Percentiles rank a stretch among this genome's conserved stretches.
Evolutionary conservation across 2,113 vertebrate genomes (phyloP).

Genomic region (Cephalopholis sonnerati): DNA sequence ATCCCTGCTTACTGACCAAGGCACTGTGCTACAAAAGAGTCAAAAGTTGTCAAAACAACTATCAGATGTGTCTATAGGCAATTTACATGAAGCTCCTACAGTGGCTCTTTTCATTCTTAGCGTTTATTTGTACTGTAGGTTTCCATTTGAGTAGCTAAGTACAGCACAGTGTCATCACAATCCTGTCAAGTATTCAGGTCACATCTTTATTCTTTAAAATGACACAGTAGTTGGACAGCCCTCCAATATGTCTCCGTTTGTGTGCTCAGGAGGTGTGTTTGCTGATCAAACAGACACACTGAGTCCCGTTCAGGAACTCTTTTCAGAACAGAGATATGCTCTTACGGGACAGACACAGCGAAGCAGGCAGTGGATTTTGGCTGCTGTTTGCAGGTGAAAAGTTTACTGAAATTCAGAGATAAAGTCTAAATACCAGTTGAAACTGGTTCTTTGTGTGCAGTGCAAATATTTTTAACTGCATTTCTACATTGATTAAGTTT

Average conservation of each 20-base stretch:
- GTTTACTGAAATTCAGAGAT: background rate
- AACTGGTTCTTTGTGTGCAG: background rate
- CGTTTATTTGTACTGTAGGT: constrained; percentile 14
- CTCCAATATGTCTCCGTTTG: background rate
- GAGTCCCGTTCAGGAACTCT: constrained; percentile 10
- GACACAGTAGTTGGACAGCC: background rate
- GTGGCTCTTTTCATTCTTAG: background rate
- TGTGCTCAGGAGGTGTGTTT: constrained; percentile 35
- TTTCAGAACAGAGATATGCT: background rate
- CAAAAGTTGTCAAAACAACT: background rate
- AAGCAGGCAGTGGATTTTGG: background rate
- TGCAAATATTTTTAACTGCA: background rate
- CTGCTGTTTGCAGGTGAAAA: background rate
- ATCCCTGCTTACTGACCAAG: background rate
- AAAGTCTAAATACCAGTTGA: background rate
- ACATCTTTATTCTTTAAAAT: constrained; percentile 24
- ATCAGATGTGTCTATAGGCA: background rate
- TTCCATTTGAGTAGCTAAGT: background rate
- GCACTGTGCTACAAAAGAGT: background rate
- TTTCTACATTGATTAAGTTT: background rate
- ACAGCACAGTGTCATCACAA: background rate
- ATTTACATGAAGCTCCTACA: background rate
- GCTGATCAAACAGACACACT: constrained; percentile 49
- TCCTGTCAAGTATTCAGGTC: constrained; percentile 9
- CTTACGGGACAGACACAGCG: background rate